Base-by-base conservation (phyloP, 2,797 vertebrate genomes). In the Liasis olivaceus region DNA sequence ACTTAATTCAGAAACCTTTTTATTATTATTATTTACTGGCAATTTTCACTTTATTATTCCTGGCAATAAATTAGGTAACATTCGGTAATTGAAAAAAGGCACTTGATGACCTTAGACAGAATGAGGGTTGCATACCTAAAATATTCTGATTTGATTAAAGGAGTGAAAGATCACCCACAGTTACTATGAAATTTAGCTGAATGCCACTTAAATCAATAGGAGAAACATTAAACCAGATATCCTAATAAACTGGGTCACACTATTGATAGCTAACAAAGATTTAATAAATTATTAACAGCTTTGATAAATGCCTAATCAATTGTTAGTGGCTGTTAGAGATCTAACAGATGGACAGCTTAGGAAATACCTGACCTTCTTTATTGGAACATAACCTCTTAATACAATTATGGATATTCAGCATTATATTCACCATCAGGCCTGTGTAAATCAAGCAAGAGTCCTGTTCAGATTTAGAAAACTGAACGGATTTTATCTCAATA, bases 241-340 rank as follows among this genome's bases (percentile, higher is more conserved):
- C 24, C 36, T 89, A 90, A 88, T 88, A 93, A 93, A 86, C 62
- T 58, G 31, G 28, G 81, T 62, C 81, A 60, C 56, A 14, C 88
- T 87, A 56, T 90, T 77, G 59, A 87, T 59, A 93, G 47, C 64
- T 87, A 66, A 87, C 66, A 77, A 86, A 86, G 42, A 47, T 90
- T 90, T 90, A 81, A 93, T 93, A 93, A 77, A 90, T 90, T 90
- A 93, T 92, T 60, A 56, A 90, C 26, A 15, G 6, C 56, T 87
- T 60, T 93, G 58, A 90, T 62, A 90, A 87, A 77, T 77, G 56
- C 58, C 20, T 36, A 54, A 81, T 90, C 66, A 85, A 77, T 89
- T 86, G 81, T 72, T 89, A 69, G 66, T 85, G 62, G 24, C 42
- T 66, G 60, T 47, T 64, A 89, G 31, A 69, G 42, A 60, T 62